A percentile compares a stretch with the other conserved stretches of the same genome.
Conservation (phyloP, 2,113 vertebrate species). For the Crotophaga sulcirostris region DNA sequence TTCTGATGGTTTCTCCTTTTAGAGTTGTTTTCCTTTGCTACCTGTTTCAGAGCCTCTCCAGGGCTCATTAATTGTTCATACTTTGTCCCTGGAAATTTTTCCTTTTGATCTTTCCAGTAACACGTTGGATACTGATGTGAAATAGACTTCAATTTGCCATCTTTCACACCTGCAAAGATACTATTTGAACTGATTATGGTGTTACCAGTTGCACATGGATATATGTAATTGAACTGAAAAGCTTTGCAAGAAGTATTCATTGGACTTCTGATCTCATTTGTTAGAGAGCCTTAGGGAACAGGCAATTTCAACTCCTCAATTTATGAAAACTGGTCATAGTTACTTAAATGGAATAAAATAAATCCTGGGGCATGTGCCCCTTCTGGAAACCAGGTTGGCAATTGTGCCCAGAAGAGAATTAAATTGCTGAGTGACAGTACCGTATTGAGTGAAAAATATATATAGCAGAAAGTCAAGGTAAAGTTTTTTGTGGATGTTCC, state of each 20-base stretch:
- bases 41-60: slow-evolving; percentile 45
- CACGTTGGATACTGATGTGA: not conserved
- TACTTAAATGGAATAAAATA: slow-evolving; percentile 42
- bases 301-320: slow-evolving; percentile 40
- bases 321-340: slow-evolving; percentile 61
- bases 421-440: not conserved
- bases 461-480: not conserved
- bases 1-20: slow-evolving; percentile 18
- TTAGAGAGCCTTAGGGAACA: slow-evolving; percentile 29
- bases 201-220: not conserved
- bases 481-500: not conserved
- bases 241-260: slow-evolving; percentile 20
- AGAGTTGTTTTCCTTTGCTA: slow-evolving; percentile 57
- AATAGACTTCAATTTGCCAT: slow-evolving; percentile 29
- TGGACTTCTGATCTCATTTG: slow-evolving; percentile 62
- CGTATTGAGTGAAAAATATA: not conserved
- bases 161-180: slow-evolving; percentile 30
- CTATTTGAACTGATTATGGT: slow-evolving; percentile 2
- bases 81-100: slow-evolving; percentile 40
- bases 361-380: not conserved
- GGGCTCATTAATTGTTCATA: slow-evolving; percentile 57
- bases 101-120: slow-evolving; percentile 44
- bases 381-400: slow-evolving; percentile 43
- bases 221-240: slow-evolving; percentile 50
- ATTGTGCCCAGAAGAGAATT: slow-evolving; percentile 25